Percentiles rank a stretch among this genome's conserved stretches.
phyloP scores from a whole-genome alignment of 2,113 vertebrate species.

The Hiodon alosoides region DNA sequence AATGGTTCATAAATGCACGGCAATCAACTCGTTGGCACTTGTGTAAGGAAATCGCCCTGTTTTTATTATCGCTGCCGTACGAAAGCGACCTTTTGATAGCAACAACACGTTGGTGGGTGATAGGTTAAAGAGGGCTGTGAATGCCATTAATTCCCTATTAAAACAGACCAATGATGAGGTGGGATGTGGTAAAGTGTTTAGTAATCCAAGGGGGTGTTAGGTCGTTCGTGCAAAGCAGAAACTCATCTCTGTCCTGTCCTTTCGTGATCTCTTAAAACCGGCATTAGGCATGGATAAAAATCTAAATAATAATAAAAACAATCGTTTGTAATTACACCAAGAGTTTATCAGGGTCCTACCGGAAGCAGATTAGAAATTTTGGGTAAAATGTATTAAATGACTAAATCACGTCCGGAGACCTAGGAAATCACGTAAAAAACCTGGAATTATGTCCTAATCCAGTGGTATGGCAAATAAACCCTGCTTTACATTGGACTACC shows the following conservation, averaged over 20 bases:
- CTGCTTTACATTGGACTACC: conserved; percentile 17
- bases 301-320: neutral
- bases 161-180: neutral
- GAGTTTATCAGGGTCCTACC: neutral
- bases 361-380: neutral
- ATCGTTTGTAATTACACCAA: conserved; percentile 6
- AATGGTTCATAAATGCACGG: neutral
- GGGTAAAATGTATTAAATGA: neutral
- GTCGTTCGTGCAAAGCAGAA: too few species aligned
- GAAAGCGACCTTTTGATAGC: neutral
- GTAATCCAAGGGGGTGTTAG: too few species aligned
- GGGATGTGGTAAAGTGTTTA: too few species aligned
- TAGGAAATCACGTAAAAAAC: conserved; percentile 3
- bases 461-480: conserved; percentile 16
- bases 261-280: conserved; percentile 12
- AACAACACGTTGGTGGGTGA: neutral
- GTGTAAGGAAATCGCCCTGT: too few species aligned
- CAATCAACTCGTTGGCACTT: neutral
- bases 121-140: neutral
- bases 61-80: neutral
- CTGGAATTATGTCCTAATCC: conserved; percentile 23
- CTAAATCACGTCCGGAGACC: neutral
- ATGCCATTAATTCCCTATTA: neutral
- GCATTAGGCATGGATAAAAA: neutral
- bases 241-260: neutral